A percentile compares a stretch with the other conserved stretches of the same genome.
Conservation (phyloP, 2,113 vertebrate genomes). For the Tragulus kanchil region DNA sequence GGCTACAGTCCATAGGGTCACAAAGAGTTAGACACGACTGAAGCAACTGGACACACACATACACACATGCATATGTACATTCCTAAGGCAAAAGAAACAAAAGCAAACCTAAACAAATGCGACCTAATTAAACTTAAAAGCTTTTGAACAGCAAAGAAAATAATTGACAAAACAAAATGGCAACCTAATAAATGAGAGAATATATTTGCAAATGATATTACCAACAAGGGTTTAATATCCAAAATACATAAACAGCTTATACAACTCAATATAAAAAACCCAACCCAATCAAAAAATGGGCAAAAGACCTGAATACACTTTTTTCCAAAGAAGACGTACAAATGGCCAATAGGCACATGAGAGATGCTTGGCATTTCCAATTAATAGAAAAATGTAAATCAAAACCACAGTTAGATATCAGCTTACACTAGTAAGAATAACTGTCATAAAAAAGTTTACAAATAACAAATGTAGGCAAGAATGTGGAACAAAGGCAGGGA, state of each 20-base stretch:
- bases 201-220: neutral
- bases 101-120: neutral
- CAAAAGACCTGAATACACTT: neutral
- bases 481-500: neutral
- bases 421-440: neutral
- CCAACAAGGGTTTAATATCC: neutral
- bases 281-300: neutral
- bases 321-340: neutral
- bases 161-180: neutral
- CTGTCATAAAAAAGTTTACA: neutral
- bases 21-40: neutral
- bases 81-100: neutral
- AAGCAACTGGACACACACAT: neutral
- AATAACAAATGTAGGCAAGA: neutral
- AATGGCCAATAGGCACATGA: neutral
- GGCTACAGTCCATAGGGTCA: neutral
- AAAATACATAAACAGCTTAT: neutral
- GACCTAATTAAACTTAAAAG: neutral
- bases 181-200: neutral
- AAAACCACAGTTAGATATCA: neutral
- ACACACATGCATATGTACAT: neutral
- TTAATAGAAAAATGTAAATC: neutral
- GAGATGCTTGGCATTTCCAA: neutral
- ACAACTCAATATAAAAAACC: neutral
- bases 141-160: neutral